A percentile compares a stretch with the other conserved stretches of the same genome.
Evolutionary conservation across 2,888 invertebrate genomes (phyloP).

Genomic region (Zeuzera pyrina): DNA sequence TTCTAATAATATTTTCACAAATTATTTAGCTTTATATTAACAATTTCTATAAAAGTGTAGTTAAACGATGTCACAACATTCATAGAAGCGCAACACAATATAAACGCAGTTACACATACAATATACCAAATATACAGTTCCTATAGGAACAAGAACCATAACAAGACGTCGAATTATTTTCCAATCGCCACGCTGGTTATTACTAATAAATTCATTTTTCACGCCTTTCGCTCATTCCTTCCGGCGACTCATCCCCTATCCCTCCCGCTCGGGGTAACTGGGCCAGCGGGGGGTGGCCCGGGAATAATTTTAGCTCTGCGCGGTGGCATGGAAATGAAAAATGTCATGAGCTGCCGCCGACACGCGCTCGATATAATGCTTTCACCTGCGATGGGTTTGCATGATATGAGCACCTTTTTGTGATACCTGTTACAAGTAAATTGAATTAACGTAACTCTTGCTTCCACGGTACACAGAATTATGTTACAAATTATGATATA

Average conservation of each 20-base stretch:
- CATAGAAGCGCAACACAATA: no score
- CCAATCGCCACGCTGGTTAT: neutral
- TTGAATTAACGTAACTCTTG: no score
- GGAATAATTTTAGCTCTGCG: constrained; percentile 41
- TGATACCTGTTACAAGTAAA: no score
- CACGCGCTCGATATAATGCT: constrained; percentile 19
- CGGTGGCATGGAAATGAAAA: constrained; percentile 43
- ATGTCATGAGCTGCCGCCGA: constrained; percentile 28
- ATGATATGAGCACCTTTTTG: constrained; percentile 8
- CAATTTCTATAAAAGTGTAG: no score
- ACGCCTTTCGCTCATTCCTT: constrained; percentile 1
- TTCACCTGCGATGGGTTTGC: constrained; percentile 23
- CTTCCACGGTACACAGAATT: neutral
- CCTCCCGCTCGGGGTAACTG: constrained; percentile 20
- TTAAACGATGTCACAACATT: no score
- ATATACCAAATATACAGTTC: no score
- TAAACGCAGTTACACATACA: no score
- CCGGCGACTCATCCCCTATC: constrained; percentile 25
- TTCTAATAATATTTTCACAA: no score
- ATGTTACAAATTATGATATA: neutral
- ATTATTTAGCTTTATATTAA: no score
- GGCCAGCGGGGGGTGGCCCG: constrained; percentile 26
- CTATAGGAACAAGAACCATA: neutral
- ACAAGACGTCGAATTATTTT: neutral
- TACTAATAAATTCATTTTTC: neutral